phyloP scores from a whole-genome alignment of 2,113 vertebrate genomes.

The Forbesichthys agassizii region DNA sequence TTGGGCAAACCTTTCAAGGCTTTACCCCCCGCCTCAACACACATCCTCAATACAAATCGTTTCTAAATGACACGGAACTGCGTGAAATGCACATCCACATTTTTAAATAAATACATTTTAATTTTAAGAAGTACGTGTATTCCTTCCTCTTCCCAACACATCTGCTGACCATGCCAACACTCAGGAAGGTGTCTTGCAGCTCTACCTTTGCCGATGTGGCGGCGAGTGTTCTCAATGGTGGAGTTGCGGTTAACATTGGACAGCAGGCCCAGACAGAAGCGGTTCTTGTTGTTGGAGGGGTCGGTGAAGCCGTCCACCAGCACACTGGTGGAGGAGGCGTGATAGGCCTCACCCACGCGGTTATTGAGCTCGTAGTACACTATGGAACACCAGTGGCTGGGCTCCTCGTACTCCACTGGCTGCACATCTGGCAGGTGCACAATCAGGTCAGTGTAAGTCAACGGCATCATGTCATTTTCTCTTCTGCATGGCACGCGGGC shows the following conservation, averaged over 20 bases:
- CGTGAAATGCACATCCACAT: no score
- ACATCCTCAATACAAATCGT: no score
- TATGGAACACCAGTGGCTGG: constrained; percentile 98
- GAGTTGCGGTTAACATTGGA: constrained; percentile 98
- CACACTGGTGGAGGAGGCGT: constrained; percentile 94
- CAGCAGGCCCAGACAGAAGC: constrained; percentile 94
- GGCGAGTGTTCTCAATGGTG: constrained; percentile 93
- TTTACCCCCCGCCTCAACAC: no score
- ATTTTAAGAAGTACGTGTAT: no score
- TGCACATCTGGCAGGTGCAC: constrained; percentile 83
- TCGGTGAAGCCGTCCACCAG: constrained; percentile 97
- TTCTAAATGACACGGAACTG: no score
- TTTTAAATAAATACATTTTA: no score
- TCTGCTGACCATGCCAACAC: no score
- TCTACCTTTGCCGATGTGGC: constrained; percentile 95
- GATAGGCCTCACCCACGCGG: constrained; percentile 94
- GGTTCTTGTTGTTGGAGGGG: constrained; percentile 96
- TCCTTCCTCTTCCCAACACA: no score
- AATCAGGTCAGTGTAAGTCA: background rate
- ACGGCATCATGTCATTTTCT: no score
- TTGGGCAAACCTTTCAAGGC: no score
- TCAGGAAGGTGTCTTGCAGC: no score
- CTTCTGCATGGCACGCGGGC: no score
- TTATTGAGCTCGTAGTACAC: constrained; percentile 97
- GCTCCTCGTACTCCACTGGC: constrained; percentile 94